Conservation (phyloP, 2,113 vertebrate species). For the Emydura subglobosa region DNA sequence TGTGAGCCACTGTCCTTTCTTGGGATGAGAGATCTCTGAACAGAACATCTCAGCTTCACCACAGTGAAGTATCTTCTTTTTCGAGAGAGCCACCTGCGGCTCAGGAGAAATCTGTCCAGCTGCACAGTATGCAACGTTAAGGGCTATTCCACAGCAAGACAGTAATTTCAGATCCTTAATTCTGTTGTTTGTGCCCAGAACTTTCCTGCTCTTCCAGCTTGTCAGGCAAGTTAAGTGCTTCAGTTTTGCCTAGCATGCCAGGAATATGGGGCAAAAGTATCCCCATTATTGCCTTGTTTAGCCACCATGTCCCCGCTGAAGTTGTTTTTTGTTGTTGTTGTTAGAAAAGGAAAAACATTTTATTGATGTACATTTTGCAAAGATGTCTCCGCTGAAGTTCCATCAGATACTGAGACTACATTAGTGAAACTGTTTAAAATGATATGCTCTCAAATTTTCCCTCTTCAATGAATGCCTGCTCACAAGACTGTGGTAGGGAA, state of each 20-base stretch:
- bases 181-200: not conserved
- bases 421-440: not conserved
- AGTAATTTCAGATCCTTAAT: not conserved
- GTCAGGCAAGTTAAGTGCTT: rapidly evolving
- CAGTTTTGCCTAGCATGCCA: not conserved
- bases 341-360: too few species aligned
- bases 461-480: not conserved
- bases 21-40: not conserved
- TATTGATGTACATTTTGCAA: too few species aligned
- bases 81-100: not conserved
- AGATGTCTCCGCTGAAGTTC: rapidly evolving
- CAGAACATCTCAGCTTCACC: not conserved
- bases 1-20: not conserved
- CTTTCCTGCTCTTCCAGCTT: not conserved
- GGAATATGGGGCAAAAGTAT: not conserved
- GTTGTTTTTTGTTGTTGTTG: not conserved
- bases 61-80: not conserved
- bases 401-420: not conserved
- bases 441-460: not conserved
- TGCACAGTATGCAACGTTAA: not conserved
- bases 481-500: too few species aligned
- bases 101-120: not conserved
- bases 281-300: rapidly evolving
- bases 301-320: rapidly evolving
- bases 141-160: not conserved